Percentiles rank a stretch among this genome's conserved stretches.
Evolutionary conservation across 2,888 invertebrate species (phyloP).

Genomic region (Ptilodon capucinus): DNA sequence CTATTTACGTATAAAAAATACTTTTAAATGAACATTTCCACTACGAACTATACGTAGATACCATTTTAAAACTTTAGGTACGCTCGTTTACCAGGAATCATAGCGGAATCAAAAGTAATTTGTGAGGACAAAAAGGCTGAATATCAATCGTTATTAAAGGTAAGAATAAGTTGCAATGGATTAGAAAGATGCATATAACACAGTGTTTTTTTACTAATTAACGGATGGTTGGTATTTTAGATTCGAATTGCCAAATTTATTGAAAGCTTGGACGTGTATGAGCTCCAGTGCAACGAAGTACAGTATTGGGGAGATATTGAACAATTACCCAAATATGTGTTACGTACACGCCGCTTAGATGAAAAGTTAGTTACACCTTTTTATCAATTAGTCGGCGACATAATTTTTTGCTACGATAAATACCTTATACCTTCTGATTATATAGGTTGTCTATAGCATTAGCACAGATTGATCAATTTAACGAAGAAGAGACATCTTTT

Average conservation of each 20-base stretch:
- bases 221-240: slow-evolving; percentile 30
- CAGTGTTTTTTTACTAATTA: background rate
- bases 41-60: background rate
- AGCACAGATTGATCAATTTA: slow-evolving; percentile 92
- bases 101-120: slow-evolving; percentile 91
- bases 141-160: slow-evolving; percentile 91
- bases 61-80: slow-evolving; percentile 73
- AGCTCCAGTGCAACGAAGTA: slow-evolving; percentile 91
- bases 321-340: slow-evolving; percentile 91
- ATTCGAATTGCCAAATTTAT: slow-evolving; percentile 90
- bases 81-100: slow-evolving; percentile 89
- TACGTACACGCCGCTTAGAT: slow-evolving; percentile 91
- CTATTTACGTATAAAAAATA: too few species aligned
- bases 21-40: too few species aligned
- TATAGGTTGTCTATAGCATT: slow-evolving; percentile 87
- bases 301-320: slow-evolving; percentile 94
- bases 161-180: slow-evolving; percentile 19
- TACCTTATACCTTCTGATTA: background rate
- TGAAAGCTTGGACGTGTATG: slow-evolving; percentile 91
- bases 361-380: slow-evolving; percentile 72
- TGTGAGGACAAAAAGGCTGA: slow-evolving; percentile 92
- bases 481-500: slow-evolving; percentile 94
- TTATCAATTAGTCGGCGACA: background rate
- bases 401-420: background rate
- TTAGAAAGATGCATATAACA: background rate